A percentile compares a stretch with the other conserved stretches of the same genome.
These are phyloP conservation scores for Aphelinus atriplicis DNA, from an alignment of 1,140 invertebrate genomes.

Conservation along the genomic window DNA sequence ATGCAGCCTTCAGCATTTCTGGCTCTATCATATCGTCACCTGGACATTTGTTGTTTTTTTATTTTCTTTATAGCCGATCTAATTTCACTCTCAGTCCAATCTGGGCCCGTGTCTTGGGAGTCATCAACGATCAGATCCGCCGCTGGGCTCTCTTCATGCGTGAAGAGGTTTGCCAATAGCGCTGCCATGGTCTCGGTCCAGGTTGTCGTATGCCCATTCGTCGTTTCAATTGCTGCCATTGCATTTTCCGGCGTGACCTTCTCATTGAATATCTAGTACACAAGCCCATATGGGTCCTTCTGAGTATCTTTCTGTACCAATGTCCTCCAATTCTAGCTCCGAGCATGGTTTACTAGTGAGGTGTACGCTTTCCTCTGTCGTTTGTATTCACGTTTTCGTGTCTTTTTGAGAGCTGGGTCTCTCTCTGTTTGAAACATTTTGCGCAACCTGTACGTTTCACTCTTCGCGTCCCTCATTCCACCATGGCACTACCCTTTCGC, in stretches of 20 bases:
- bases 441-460: background rate
- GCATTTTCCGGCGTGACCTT: background rate
- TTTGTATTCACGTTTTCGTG: too few species aligned
- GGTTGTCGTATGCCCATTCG: background rate
- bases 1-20: background rate
- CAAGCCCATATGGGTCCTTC: background rate
- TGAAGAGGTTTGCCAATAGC: background rate
- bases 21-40: background rate
- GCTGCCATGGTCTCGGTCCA: background rate
- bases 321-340: background rate
- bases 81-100: background rate
- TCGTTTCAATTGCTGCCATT: background rate
- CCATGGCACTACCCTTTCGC: conserved; percentile 2
- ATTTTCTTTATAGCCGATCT: background rate
- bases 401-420: background rate
- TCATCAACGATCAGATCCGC: background rate
- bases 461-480: background rate
- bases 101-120: background rate
- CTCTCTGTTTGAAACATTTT: background rate
- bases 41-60: background rate
- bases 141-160: background rate
- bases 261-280: background rate
- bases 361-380: too few species aligned
- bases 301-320: background rate
- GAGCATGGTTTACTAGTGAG: background rate